phyloP scores from a whole-genome alignment of 2,888 invertebrate genomes.

The Syritta pipiens region DNA sequence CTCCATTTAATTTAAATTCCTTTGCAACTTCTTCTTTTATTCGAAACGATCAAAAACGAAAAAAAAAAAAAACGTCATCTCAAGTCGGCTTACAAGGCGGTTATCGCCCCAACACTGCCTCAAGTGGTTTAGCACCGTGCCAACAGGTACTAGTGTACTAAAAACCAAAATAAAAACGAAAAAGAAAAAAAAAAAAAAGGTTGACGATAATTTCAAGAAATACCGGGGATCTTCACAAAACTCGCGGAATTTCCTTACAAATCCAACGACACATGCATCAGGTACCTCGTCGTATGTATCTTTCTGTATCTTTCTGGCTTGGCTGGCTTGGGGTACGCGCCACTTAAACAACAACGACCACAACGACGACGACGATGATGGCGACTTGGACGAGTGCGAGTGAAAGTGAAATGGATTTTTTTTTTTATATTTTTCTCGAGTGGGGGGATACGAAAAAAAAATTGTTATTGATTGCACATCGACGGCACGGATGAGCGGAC shows the following conservation, averaged over 20 bases:
- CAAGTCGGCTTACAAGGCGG: not conserved
- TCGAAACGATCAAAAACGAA: not conserved
- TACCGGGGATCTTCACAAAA: constrained; percentile 28
- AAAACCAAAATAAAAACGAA: not conserved
- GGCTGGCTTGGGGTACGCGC: not conserved
- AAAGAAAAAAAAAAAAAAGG: not conserved
- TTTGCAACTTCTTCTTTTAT: not conserved
- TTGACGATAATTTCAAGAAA: constrained; percentile 25
- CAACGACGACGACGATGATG: not conserved
- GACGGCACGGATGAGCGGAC: not conserved
- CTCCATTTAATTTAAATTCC: too few species aligned
- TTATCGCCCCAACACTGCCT: not conserved
- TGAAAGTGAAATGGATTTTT: constrained; percentile 38
- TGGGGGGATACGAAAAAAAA: constrained; percentile 10
- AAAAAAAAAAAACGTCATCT: not conserved
- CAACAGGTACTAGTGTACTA: constrained; percentile 10
- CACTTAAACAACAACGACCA: not conserved
- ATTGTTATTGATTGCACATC: constrained; percentile 19
- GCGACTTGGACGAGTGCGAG: constrained; percentile 12
- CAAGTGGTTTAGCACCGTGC: constrained; percentile 5
- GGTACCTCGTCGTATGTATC: not conserved
- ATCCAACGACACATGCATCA: constrained; percentile 14
- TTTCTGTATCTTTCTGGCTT: not conserved
- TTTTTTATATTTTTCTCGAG: too few species aligned
- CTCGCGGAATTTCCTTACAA: constrained; percentile 33